Base-by-base conservation (phyloP, 2,113 vertebrate genomes). In the Mungos mungo region DNA sequence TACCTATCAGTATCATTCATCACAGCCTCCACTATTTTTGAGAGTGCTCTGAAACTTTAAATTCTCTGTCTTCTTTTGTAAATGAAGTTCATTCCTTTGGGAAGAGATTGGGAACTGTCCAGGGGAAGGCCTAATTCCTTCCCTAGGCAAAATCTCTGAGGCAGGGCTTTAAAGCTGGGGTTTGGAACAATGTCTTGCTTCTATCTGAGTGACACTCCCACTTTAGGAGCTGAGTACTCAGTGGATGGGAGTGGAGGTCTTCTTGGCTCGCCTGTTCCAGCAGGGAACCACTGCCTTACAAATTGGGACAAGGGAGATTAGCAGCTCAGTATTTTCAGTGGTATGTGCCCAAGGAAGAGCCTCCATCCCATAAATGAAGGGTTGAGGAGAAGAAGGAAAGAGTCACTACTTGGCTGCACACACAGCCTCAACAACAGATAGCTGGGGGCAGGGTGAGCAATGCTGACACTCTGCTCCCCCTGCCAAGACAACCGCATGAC, bases 381-480 rank as follows among this genome's bases (percentile, higher is more conserved):
- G 3, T 6, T 89, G 16, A 50, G 7, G 9, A 71, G 25, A 45
- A 82, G 87, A 71, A 54, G 12, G 25, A 13, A 47, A 27, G 2
- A 65, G 5, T 14, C 15, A 15, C 1, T 6, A 19, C 7, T 33
- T 15, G 54, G 10, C 13, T 81, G 8, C 7, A 57, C 27, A 54
- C 5, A 68, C 3, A 23, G 57, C 41, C 50, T 87, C 35, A 1
- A 50, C 21, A 63, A 14, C 0, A 76, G 33, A 5, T 47, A 65
- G 5, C 31, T 14, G 2, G 2, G 21, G 81, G 4, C 54, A 60
- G 6, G 41, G 81, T 66, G 47, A 71, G 41, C 54, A 90, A 79
- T 57, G 29, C 2, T 63, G 14, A 25, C 29, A 45, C 16, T 7
- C 0, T 29, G 6, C 13, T 27, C 5, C 27, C 15, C 7, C 12